Evolutionary conservation across 1,140 invertebrate genomes (phyloP).

Genomic region (Cyclargus thomasi): DNA sequence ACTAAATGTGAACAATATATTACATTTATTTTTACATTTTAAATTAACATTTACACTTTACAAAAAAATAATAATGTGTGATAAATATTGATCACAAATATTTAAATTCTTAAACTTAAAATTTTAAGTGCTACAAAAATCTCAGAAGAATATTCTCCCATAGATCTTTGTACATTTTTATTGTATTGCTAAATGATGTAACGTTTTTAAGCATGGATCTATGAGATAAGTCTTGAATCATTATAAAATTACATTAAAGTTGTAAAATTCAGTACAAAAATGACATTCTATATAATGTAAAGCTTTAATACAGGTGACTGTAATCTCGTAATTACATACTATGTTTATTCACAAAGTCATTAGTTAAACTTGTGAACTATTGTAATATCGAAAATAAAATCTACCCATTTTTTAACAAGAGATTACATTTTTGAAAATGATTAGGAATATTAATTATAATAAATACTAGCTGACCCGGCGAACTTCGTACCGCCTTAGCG

Average conservation of each 20-base stretch:
- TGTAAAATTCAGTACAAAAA: background rate
- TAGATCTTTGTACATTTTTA: background rate
- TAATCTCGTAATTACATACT: too few relatives aligned
- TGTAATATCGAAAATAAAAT: background rate
- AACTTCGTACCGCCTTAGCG: too few relatives aligned
- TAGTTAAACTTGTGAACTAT: too few relatives aligned
- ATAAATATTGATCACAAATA: background rate
- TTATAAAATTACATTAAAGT: background rate
- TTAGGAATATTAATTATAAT: background rate
- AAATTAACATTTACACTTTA: slow-evolving; percentile 17
- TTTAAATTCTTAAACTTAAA: background rate
- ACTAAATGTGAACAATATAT: background rate
- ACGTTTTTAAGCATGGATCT: background rate
- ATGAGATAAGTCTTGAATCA: background rate
- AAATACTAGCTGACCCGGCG: too few relatives aligned
- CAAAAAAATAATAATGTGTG: slow-evolving; percentile 14
- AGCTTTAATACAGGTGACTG: background rate
- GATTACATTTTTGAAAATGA: background rate
- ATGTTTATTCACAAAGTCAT: too few relatives aligned
- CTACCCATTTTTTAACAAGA: background rate
- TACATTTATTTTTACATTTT: slow-evolving; percentile 5
- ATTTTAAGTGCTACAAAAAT: background rate
- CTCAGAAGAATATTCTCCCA: too few relatives aligned
- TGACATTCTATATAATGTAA: background rate
- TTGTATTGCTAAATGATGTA: background rate